Conservation (phyloP, 2,797 vertebrate genomes). For the Trachurus trachurus region DNA sequence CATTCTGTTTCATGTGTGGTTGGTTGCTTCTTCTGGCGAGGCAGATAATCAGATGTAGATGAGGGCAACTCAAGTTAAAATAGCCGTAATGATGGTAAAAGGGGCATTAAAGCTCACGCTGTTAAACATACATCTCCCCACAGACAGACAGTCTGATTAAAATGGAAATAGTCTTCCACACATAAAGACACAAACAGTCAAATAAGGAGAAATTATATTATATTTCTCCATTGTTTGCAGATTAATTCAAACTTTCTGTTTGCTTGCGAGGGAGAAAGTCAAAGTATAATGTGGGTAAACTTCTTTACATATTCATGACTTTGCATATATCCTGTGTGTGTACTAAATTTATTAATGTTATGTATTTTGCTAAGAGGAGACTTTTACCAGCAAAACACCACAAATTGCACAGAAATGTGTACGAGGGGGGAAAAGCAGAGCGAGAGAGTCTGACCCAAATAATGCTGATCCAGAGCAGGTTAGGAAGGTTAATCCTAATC, state of each 20-base stretch:
- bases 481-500: slow-evolving; percentile 65
- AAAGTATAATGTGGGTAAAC: neutral
- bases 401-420: neutral
- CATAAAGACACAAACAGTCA: neutral
- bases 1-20: slow-evolving; percentile 20
- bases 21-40: neutral
- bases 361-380: slow-evolving; percentile 7
- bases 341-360: slow-evolving; percentile 20
- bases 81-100: neutral
- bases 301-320: slow-evolving; percentile 10
- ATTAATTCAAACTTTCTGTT: neutral
- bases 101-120: neutral
- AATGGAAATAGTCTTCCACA: neutral
- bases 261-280: neutral
- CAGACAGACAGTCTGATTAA: neutral
- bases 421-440: neutral
- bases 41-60: slow-evolving; percentile 7
- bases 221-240: no score
- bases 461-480: slow-evolving; percentile 20
- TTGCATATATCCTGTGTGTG: neutral
- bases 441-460: slow-evolving; percentile 29
- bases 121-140: neutral
- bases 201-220: no score
- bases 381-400: slow-evolving; percentile 20
- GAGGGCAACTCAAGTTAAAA: neutral